phyloP scores from a whole-genome alignment of 2,888 invertebrate species.

The Campoplex nolae region DNA sequence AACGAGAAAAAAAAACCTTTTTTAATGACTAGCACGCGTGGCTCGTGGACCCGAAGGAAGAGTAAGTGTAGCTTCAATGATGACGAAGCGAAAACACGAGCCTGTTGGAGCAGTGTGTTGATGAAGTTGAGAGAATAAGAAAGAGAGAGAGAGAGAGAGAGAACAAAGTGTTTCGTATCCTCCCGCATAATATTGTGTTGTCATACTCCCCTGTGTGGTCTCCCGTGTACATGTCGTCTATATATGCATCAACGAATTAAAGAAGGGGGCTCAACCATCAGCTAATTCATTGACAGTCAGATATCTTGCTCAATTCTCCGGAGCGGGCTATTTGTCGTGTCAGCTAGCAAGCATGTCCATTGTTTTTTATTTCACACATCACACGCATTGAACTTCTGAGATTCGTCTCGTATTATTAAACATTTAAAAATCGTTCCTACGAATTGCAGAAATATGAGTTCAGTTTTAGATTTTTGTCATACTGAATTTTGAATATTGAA shows the following conservation, averaged over 20 bases:
- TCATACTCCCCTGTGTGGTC: slow-evolving; percentile 51
- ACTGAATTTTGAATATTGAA: not conserved
- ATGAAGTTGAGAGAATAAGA: slow-evolving; percentile 54
- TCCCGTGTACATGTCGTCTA: slow-evolving; percentile 22
- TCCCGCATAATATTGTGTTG: slow-evolving; percentile 51
- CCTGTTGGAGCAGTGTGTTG: slow-evolving; percentile 44
- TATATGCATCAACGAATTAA: slow-evolving; percentile 49
- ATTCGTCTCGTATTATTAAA: not conserved
- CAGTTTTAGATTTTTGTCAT: too few relatives aligned
- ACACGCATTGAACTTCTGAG: not conserved
- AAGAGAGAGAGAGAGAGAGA: slow-evolving; percentile 26
- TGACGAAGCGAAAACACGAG: slow-evolving; percentile 63
- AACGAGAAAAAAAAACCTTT: slow-evolving; percentile 17
- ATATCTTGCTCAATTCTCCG: slow-evolving; percentile 54
- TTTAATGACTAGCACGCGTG: slow-evolving; percentile 57
- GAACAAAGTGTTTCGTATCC: slow-evolving; percentile 7
- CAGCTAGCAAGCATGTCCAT: slow-evolving; percentile 27
- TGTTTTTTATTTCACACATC: not conserved
- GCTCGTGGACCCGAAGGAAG: slow-evolving; percentile 31
- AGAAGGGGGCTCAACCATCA: slow-evolving; percentile 52
- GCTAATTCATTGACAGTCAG: slow-evolving; percentile 66
- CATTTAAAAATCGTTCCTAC: not conserved
- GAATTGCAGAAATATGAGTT: too few relatives aligned
- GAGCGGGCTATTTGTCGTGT: slow-evolving; percentile 56
- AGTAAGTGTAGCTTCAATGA: slow-evolving; percentile 32